Evolutionary conservation across 2,113 vertebrate species (phyloP).

Genomic region (Ctenomys sociabilis): DNA sequence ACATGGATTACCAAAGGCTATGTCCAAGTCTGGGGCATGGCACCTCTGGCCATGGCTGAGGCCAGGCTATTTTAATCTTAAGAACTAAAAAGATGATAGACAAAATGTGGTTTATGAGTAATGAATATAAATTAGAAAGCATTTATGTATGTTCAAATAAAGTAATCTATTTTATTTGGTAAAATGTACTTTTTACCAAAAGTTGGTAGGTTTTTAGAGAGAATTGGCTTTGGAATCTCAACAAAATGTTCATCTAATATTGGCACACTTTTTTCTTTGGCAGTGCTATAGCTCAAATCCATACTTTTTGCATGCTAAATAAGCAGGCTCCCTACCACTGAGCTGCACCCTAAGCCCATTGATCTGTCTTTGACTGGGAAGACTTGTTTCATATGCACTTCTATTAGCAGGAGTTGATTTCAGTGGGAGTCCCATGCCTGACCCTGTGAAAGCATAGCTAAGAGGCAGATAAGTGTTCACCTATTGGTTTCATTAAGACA

Average conservation of each 20-base stretch:
- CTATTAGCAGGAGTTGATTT: background rate
- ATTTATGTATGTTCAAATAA: background rate
- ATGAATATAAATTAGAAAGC: constrained; percentile 21
- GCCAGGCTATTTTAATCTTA: no score
- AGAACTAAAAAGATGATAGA: constrained; percentile 57
- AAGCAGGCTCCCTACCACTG: background rate
- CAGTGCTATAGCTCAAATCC: no score
- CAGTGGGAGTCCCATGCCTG: background rate
- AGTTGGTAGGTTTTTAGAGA: background rate
- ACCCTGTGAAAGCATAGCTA: no score
- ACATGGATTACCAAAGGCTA: no score
- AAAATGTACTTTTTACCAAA: background rate
- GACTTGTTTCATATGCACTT: background rate
- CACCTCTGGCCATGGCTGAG: no score
- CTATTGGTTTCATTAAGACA: background rate
- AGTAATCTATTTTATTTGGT: background rate
- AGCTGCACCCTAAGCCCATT: background rate
- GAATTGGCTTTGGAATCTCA: background rate
- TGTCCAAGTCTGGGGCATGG: no score
- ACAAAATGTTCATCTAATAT: background rate
- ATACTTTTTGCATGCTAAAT: background rate
- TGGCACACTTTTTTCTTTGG: background rate
- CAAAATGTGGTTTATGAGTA: constrained; percentile 65
- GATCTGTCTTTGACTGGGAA: background rate
- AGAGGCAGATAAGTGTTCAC: background rate